Percentiles rank a stretch among this genome's conserved stretches.
Conservation (phyloP, 2,113 vertebrate genomes). For the Phylloscopus whistleri region DNA sequence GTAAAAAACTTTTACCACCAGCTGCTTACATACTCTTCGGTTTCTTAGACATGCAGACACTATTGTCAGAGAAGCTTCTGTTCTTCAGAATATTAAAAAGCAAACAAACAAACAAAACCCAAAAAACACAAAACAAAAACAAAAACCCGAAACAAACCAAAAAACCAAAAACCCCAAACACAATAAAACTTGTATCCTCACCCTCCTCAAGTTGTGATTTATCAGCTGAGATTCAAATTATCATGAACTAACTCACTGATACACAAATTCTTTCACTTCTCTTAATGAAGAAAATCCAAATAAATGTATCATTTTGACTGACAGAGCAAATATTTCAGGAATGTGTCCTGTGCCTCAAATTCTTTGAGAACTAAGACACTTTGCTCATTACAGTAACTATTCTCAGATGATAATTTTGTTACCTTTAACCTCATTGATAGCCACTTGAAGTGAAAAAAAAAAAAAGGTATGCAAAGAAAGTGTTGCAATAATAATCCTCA, state of each 20-base stretch:
- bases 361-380: neutral
- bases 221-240: neutral
- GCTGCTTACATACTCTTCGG: neutral
- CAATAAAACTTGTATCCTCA: neutral
- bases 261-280: neutral
- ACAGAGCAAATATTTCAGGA: constrained; percentile 10
- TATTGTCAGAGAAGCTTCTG: neutral
- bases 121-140: neutral
- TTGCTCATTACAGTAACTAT: neutral
- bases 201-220: neutral
- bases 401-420: constrained; percentile 4
- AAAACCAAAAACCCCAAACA: neutral
- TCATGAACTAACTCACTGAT: neutral
- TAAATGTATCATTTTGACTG: neutral
- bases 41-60: neutral
- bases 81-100: neutral
- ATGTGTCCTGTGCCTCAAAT: neutral
- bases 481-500: neutral
- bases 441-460: neutral
- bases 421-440: neutral
- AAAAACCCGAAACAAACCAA: neutral
- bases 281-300: neutral
- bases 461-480: neutral
- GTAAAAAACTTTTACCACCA: neutral
- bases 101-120: neutral